These are phyloP conservation scores for Brienomyrus brachyistius DNA, from an alignment of 2,113 vertebrate species.

Conservation along the genomic window DNA sequence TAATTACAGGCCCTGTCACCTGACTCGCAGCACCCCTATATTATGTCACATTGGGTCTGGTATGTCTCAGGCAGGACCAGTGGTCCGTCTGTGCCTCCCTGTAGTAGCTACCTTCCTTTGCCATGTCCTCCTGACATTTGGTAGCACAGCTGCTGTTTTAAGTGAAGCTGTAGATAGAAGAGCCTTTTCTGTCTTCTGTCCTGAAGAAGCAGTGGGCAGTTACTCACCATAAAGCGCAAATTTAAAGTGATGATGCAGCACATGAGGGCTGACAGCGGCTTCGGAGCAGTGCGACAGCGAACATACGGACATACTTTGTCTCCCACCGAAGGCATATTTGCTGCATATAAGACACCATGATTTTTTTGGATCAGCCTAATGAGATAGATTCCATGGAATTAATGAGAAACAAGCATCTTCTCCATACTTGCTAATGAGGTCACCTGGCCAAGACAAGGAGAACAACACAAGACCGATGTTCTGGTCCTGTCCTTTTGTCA, in stretches of 20 bases:
- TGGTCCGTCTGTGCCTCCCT: neutral
- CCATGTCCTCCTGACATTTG: neutral
- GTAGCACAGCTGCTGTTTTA: neutral
- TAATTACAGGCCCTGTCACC: conserved; percentile 52
- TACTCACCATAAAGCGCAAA: neutral
- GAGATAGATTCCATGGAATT: neutral
- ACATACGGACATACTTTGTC: neutral
- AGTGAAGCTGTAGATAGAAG: neutral
- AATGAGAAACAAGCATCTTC: neutral
- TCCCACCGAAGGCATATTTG: neutral
- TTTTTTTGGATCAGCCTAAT: neutral
- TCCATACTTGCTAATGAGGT: neutral
- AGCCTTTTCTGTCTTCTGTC: neutral
- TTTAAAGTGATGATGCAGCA: neutral
- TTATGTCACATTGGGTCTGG: conserved; percentile 32
- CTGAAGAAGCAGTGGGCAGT: neutral
- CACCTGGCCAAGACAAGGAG: neutral
- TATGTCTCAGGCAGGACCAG: neutral
- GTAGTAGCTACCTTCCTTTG: neutral
- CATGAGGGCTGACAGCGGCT: neutral
- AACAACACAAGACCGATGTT: neutral
- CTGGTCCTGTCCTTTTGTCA: neutral
- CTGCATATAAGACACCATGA: neutral
- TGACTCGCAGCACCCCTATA: conserved; percentile 33
- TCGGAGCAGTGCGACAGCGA: neutral